Evolutionary conservation across 2,888 invertebrate species (phyloP), one percentile per base, ranked within the genome.

Genomic region (Tiliacea aurago): DNA sequence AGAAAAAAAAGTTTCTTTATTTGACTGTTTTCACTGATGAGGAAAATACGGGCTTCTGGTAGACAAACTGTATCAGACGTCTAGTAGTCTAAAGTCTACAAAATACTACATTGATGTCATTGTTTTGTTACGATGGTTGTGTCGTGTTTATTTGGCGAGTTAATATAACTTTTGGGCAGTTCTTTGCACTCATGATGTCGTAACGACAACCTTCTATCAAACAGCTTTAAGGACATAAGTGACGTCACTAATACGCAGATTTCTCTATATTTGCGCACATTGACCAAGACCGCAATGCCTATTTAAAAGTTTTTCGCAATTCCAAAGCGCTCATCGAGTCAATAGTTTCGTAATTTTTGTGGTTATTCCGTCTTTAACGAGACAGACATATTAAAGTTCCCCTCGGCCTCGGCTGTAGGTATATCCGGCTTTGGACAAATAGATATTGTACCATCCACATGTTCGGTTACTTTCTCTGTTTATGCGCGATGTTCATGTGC

Each of bases 311-410:
- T 70, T 56, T 83, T 73, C 59, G 70, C 55, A 78, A 80, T 68
- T 41, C 37, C 59, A 63, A 49, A 62, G 47, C 62, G 47, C 55
- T 70, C 61, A 64, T 66, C 20, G 64, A 70, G 65, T 85, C 80
- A 73, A 87, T 73, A 74, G 70, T 85, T 68, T 77, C 61, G 58
- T 62, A 77, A 82, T 63, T 37, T 75, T 73, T 67, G 51, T 58
- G 62, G 51, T 70, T 63, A 68, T 74, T 73, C 45, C 33, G 45
- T 53, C 43, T 70, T 64, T 33, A 76, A 70, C 33, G 23, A 75
- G 51, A n/a, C 59, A 51, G 15, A 61, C 45, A 62, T 76, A 56
- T 62, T 74, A 55, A 33, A 81, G 67, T 62, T 55, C 37, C 33
- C 71, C 51, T 53, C 47, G 45, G 61, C 63, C 66, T 70, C 63